Conservation (phyloP, 2,888 invertebrate species). For the Leucoma salicis region DNA sequence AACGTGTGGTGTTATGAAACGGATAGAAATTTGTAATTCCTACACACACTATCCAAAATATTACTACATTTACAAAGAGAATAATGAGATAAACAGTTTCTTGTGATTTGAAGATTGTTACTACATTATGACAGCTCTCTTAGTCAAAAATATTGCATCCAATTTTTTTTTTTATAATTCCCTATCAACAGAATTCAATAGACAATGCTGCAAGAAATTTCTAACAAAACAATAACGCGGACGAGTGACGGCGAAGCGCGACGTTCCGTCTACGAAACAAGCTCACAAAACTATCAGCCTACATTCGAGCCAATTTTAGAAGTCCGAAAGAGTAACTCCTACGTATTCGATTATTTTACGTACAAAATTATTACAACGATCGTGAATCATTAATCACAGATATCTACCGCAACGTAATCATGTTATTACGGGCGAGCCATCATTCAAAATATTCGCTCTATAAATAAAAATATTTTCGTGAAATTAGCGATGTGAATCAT, state of each 20-base stretch:
- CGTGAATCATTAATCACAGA: slow-evolving; percentile 35
- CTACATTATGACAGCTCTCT: too few species aligned
- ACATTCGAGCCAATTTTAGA: background rate
- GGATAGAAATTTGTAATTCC: too few species aligned
- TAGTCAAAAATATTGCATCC: too few species aligned
- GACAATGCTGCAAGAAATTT: too few species aligned
- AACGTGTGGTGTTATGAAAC: too few species aligned
- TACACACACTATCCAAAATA: too few species aligned
- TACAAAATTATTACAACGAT: slow-evolving; percentile 8
- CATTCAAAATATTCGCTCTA: slow-evolving; percentile 24
- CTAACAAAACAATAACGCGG: background rate
- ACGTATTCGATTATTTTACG: background rate
- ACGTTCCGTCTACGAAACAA: background rate
- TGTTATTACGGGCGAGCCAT: slow-evolving; percentile 9
- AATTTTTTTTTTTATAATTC: too few species aligned
- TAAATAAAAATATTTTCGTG: slow-evolving; percentile 17
- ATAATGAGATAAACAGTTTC: too few species aligned
- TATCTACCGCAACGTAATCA: background rate
- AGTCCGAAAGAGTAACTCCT: background rate
- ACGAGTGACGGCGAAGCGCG: too few species aligned
- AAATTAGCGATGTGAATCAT: slow-evolving; percentile 31
- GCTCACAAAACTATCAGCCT: background rate
- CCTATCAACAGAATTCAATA: too few species aligned
- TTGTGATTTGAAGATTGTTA: too few species aligned
- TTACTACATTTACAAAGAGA: too few species aligned